A percentile compares a stretch with the other conserved stretches of the same genome.
phyloP scores from a whole-genome alignment of 2,888 invertebrate species.

The Erannis defoliaria region DNA sequence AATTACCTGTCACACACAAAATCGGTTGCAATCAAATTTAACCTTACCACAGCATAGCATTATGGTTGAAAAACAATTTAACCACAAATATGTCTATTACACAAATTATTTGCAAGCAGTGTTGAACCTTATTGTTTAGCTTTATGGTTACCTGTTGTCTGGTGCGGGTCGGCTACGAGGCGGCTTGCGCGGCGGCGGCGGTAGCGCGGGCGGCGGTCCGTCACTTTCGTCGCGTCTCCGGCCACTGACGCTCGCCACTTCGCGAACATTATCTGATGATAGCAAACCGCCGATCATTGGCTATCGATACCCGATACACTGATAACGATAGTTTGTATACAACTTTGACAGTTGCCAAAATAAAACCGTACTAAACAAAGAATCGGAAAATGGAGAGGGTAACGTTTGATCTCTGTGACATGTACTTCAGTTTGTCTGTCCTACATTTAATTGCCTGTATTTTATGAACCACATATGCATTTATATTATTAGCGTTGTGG shows the following conservation, averaged over 20 bases:
- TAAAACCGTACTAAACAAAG: conserved; percentile 7
- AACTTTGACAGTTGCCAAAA: conserved; percentile 22
- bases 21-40: not conserved
- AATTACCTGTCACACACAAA: no score
- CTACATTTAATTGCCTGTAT: no score
- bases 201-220: conserved; percentile 76
- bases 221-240: conserved; percentile 73
- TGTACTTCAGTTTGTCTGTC: no score
- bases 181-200: conserved; percentile 78
- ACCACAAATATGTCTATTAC: not conserved
- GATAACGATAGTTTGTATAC: conserved; percentile 31
- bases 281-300: conserved; percentile 39
- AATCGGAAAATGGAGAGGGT: not conserved
- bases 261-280: conserved; percentile 73
- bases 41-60: not conserved
- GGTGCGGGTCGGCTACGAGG: conserved; percentile 65
- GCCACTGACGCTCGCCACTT: conserved; percentile 64
- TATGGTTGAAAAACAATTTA: not conserved
- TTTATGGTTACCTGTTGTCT: conserved; percentile 64
- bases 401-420: no score
- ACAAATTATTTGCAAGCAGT: not conserved
- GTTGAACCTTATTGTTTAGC: not conserved
- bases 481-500: no score
- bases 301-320: conserved; percentile 23
- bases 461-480: no score